A percentile compares a stretch with the other conserved stretches of the same genome.
Conservation (phyloP, 2,888 invertebrate species). For the Cyrtodaria siliqua region DNA sequence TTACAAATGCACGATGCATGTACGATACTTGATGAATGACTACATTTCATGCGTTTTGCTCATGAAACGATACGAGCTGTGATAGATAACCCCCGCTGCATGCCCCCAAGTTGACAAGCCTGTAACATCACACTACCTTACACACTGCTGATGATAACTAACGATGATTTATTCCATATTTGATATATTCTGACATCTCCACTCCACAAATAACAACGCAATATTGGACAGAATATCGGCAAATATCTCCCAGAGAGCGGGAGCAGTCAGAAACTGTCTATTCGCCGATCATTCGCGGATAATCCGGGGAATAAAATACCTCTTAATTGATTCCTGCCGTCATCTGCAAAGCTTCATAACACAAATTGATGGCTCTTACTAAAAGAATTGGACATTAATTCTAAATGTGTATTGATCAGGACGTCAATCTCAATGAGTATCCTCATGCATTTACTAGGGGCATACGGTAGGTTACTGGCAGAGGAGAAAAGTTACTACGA, state of each 20-base stretch:
- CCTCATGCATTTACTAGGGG: conserved; percentile 17
- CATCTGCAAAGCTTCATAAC: conserved; percentile 58
- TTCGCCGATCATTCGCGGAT: conserved; percentile 48
- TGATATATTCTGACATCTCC: conserved; percentile 37
- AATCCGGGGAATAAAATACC: conserved; percentile 58
- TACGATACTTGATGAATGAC: too few species aligned
- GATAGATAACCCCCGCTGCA: too few species aligned
- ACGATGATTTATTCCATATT: conserved; percentile 40
- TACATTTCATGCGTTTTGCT: too few species aligned
- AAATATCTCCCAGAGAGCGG: conserved; percentile 34
- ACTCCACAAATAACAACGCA: conserved; percentile 43
- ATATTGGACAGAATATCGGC: conserved; percentile 52
- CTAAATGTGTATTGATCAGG: conserved; percentile 49
- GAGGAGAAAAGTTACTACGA: neutral
- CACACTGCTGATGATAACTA: conserved; percentile 1
- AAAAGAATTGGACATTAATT: conserved; percentile 62
- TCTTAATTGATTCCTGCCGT: conserved; percentile 60
- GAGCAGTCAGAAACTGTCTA: conserved; percentile 53
- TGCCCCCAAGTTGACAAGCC: conserved; percentile 1
- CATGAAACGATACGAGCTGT: too few species aligned
- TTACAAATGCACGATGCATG: too few species aligned
- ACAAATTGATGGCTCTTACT: conserved; percentile 59
- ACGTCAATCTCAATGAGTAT: conserved; percentile 33
- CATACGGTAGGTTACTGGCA: neutral
- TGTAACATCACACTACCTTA: neutral